Base-by-base conservation (phyloP, 2,113 vertebrate species). In the Hydrolagus affinis region DNA sequence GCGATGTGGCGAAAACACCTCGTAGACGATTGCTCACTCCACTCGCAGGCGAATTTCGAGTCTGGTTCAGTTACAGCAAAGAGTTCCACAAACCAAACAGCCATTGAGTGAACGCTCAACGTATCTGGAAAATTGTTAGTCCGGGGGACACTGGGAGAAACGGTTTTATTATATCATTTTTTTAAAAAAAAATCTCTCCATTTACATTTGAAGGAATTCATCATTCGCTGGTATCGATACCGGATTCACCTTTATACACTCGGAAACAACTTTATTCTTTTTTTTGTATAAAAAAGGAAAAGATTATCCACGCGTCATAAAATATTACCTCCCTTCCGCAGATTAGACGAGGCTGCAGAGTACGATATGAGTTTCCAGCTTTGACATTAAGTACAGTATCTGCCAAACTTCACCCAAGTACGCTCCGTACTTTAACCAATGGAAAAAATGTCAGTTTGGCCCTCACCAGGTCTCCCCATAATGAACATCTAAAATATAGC, bases 401-500 rank as follows among this genome's bases (percentile, higher is more conserved):
- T 44, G 6, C 44, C 44, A 44, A 44, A 44, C 44, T 44, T 44
- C 44, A 44, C 44, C 77, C 64, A 83, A 83, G 78, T 19, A 32
- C 23, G 15, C 15, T 66, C 8, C 21, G 60, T 83, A 32, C 25
- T 11, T 14, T 32, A 83, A 83, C 78, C 78, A 83, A 68, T 66
- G 78, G 78, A 66, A 83, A 83, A 83, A 66, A 83, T 83, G 78
- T 83, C 78, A 68, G 23, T 15, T 32, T 83, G 78, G 78, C 78
- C n/a, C 64, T 83, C 78, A 32, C 66, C 62, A 83, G 64, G 15
- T 25, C 78, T 66, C 15, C 64, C 60, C 60, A 62, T 62, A 83
- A 83, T 83, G 62, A 83, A 83, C 28, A 83, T 83, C 28, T 83
- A 62, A 83, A 83, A 83, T 83, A 62, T 83, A 83, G 62, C 78